These are phyloP conservation scores for Macrotus californicus DNA, from an alignment of 2,113 vertebrate species.

Conservation along the genomic window DNA sequence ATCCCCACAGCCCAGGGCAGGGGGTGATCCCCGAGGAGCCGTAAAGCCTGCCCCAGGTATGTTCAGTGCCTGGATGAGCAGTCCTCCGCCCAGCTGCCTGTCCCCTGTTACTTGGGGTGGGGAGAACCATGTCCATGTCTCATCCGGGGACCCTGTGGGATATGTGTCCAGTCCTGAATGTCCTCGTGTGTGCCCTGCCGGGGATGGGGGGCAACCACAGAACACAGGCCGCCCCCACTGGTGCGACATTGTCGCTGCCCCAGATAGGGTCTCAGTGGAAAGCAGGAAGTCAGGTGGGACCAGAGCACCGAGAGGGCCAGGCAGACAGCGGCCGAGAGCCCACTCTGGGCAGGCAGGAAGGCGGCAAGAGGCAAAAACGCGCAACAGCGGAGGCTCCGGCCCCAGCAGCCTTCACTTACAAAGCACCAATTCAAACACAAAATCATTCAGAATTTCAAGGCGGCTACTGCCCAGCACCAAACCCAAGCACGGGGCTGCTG, in stretches of 20 bases:
- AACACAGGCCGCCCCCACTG: not conserved
- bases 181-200: fast-evolving
- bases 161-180: not conserved
- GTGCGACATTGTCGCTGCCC: not conserved
- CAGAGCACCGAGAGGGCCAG: too few species aligned
- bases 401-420: not conserved
- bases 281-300: not conserved
- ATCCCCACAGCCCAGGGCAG: not conserved
- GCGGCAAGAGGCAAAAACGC: not conserved
- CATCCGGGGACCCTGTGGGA: not conserved
- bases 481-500: not conserved
- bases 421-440: not conserved
- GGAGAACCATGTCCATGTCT: not conserved
- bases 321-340: not conserved
- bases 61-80: not conserved
- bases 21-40: not conserved
- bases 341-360: not conserved
- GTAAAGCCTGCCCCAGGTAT: not conserved
- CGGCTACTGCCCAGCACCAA: not conserved
- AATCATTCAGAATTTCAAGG: not conserved
- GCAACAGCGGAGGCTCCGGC: not conserved
- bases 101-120: not conserved
- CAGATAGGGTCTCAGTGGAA: not conserved
- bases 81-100: not conserved
- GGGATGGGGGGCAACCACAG: not conserved